Base-by-base conservation (phyloP, 2,113 vertebrate genomes). In the Esox niger region DNA sequence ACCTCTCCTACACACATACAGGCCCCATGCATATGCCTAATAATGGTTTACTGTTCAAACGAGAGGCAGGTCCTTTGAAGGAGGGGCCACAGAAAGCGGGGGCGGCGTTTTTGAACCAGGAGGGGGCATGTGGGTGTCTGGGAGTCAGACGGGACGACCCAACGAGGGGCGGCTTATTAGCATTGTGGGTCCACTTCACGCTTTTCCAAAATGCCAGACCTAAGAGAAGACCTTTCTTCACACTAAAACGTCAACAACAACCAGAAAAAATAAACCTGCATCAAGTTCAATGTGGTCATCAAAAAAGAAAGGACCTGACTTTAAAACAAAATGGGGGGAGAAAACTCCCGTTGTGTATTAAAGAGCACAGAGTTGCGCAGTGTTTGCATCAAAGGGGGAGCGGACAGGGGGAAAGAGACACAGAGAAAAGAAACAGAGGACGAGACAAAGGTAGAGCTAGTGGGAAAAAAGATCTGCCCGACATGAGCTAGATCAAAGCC, bases 401-500 rank as follows among this genome's bases (percentile, higher is more conserved):
- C 60, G 64, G 38, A 59, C 66, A 62, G 68, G 71, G 68, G 76
- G 64, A 69, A 66, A 64, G 62, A 21, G 29, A 27, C 15, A 27
- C 27, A 64, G 54, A 60, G 43, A 64, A 71, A 33, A 61, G 56
- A 73, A 56, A 69, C 5, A 61, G 56, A 77, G 86, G 72, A 64
- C 66, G 79, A 91, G 93, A 90, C 92, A 59, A 93, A 94, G 91
- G 90, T 92, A 91, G 92, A 84, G 86, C 87, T 88, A 89, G 91
- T 88, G 93, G 88, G 92, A 89, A 92, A 84, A 85, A 80, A 90
- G 88, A 89, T 89, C 91, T 75, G 88, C 92, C 92, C 90, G 71
- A 94, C 95, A 94, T 89, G 88, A 93, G 93, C 91, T 91, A 90
- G 94, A 97, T 97, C 94, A 98, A 98, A 98, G 91, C 94, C 91